Evolutionary conservation across 2,888 invertebrate genomes (phyloP), one percentile per base, ranked within the genome.

Genomic region (Drosophila lutescens): DNA sequence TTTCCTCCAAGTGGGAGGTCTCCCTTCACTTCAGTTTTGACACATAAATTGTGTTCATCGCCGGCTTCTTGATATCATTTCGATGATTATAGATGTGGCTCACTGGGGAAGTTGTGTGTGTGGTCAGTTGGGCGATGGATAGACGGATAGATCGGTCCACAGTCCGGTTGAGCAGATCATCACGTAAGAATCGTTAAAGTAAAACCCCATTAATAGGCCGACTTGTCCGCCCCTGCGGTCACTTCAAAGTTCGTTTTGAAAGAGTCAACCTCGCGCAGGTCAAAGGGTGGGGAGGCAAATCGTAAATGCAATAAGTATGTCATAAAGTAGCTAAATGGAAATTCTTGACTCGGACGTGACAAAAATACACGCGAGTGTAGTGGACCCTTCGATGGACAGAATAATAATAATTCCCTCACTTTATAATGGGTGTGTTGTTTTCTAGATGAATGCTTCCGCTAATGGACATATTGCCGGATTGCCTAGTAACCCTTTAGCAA

Each of bases 301-400:
- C 82, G 79, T 80, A 81, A 80, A 80, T 70, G 79, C 74, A 74
- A 72, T 77, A 78, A 82, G 66, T 63, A 47, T 63, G 82, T 77
- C 54, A 82, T 84, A 79, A 84, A 84, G 50, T 58, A 75, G 77
- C 76, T 65, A 68, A 76, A 81, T 70, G 71, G 63, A 69, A 76
- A 63, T 69, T 34, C 69, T 55, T 51, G 15, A 17, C 40, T 74
- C 66, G 60, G 58, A 81, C 82, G 79, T 77, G 81, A 81, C 81
- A 79, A 77, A 84, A 84, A 77, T 84, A 62, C 34, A n/a, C 26
- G 49, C 10, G 10, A n/a, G 41, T 7, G 36, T 7, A 4, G 7
- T 9, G 26, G 10, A 15, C 51, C 17, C 44, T 61, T 50, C 38
- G 26, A 32, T 40, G 43, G 10, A 15, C 2, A 13, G 38, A 44